Evolutionary conservation across 2,888 invertebrate species (phyloP), one percentile per base, ranked within the genome.

Genomic region (Thelaira solivaga): DNA sequence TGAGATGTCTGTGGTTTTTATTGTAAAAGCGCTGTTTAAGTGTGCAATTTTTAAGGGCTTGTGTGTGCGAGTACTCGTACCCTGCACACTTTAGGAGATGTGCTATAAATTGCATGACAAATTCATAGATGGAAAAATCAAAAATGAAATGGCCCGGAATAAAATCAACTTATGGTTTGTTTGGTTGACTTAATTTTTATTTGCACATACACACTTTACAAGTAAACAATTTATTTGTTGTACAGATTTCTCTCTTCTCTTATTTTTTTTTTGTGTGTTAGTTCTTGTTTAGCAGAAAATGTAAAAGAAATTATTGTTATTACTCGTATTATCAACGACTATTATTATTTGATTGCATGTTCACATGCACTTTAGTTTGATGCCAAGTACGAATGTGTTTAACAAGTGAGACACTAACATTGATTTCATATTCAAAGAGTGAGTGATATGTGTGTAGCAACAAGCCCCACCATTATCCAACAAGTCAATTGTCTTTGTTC

Each of bases 311-410:
- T 62, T 13, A 53, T 45, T n/a, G n/a, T n/a, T n/a, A n/a, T n/a
- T n/a, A n/a, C n/a, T n/a, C 24, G 61, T 65, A 41, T 51, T 39
- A 45, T 39, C 20, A 29, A 67, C 47, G 45, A 67, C 55, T 45
- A 73, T 73, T 31, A 45, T 73, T 26, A 51, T 61, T 49, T 53
- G 68, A 73, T 78, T 73, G 77, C 73, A 78, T 78, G 77, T 53
- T 64, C 49, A 51, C 59, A 74, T 74, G 65, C 73, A 73, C 10
- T 53, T 26, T 36, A 36, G 51, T 71, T 57, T 49, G 45, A 59
- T 69, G 59, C 34, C 18, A 47, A 59, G 29, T 34, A 24, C 26
- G 26, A 5, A 1, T 13, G 3, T 47, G 29, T 49, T 31, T 49
- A 24, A 22, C 64, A 76, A 43, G 47, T 71, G 67, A 67, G 49